Evolutionary conservation across 2,797 vertebrate species (phyloP).

Genomic region (Mastacembelus armatus): DNA sequence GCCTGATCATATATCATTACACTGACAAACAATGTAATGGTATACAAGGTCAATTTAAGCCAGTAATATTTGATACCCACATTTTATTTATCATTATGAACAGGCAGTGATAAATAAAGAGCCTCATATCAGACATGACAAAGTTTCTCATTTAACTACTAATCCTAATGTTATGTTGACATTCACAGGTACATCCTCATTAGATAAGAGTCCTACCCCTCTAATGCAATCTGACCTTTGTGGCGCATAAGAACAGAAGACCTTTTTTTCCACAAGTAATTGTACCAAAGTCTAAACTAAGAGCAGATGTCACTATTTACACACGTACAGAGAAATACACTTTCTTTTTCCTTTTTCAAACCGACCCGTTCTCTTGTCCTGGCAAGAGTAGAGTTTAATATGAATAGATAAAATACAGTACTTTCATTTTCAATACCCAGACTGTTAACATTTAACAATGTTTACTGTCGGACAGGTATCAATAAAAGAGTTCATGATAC

Average conservation of each 20-base stretch:
- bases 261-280: slow-evolving; percentile 3
- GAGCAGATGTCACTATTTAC: slow-evolving; percentile 43
- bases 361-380: slow-evolving; percentile 9
- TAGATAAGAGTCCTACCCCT: slow-evolving; percentile 20
- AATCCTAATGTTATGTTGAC: slow-evolving; percentile 30
- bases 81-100: background rate
- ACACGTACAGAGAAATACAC: slow-evolving; percentile 3
- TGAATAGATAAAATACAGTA: slow-evolving; percentile 18
- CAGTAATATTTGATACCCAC: background rate
- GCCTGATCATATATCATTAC: background rate
- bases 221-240: slow-evolving; percentile 59
- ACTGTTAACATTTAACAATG: slow-evolving; percentile 33
- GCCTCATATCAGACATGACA: background rate
- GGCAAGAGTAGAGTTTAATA: background rate
- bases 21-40: too few relatives aligned
- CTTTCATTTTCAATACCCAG: slow-evolving; percentile 23
- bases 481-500: slow-evolving; percentile 50
- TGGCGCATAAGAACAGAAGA: slow-evolving; percentile 43
- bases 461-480: slow-evolving; percentile 47
- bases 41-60: background rate
- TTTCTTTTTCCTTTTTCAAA: slow-evolving; percentile 21
- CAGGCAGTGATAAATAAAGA: background rate
- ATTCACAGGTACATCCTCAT: slow-evolving; percentile 38
- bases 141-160: slow-evolving; percentile 15
- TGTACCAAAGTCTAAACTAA: slow-evolving; percentile 53